Evolutionary conservation across 2,888 invertebrate species (phyloP).

Genomic region (Tipula unca): DNA sequence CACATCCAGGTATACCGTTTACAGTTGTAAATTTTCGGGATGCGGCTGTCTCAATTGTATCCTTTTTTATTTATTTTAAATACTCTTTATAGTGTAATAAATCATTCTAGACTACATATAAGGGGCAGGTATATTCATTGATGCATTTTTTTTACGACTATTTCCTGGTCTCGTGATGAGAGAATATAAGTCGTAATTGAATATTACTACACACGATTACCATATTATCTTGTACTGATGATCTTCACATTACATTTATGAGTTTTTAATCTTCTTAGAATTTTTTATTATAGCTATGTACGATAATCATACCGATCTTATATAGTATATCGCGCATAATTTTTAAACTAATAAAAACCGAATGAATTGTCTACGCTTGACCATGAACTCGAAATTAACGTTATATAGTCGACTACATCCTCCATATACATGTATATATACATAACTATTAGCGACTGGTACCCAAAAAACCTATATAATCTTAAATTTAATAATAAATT

Average conservation of each 20-base stretch:
- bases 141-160: background rate
- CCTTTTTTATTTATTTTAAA: conserved; percentile 36
- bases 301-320: background rate
- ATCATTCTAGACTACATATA: too few species aligned
- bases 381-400: background rate
- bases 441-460: background rate
- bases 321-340: background rate
- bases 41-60: conserved; percentile 73
- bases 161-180: too few species aligned
- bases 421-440: background rate
- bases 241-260: background rate
- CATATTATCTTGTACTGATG: background rate
- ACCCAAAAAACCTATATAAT: background rate
- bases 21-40: conserved; percentile 81
- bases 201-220: background rate
- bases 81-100: too few species aligned
- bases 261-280: background rate
- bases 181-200: too few species aligned
- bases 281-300: background rate
- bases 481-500: background rate
- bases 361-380: background rate
- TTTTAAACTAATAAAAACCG: background rate
- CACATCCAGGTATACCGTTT: conserved; percentile 69
- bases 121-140: background rate
- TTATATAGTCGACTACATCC: background rate